A percentile compares a stretch with the other conserved stretches of the same genome.
Evolutionary conservation across 92 coral and sea anemone species (phyloP).

Genomic region (Montipora capitata): DNA sequence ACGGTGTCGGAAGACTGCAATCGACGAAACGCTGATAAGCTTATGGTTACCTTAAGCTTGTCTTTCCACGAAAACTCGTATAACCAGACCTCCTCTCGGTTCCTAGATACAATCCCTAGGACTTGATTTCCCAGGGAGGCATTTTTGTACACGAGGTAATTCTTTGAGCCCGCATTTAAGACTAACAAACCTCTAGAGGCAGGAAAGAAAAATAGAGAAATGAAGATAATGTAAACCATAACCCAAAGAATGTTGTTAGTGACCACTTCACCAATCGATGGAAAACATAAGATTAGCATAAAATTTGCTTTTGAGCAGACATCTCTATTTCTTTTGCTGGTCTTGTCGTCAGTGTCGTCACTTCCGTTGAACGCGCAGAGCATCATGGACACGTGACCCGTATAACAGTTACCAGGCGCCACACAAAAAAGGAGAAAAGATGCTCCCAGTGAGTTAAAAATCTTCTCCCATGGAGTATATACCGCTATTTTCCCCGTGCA

Average conservation of each 20-base stretch:
- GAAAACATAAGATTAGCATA: background rate
- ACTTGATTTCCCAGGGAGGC: slow-evolving; percentile 66
- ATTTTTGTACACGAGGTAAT: slow-evolving; percentile 66
- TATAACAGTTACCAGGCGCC: background rate
- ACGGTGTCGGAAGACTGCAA: too few relatives aligned
- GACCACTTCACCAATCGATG: too few relatives aligned
- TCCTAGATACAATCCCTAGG: slow-evolving; percentile 77
- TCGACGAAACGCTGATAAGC: too few relatives aligned
- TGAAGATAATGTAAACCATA: background rate
- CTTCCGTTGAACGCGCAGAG: slow-evolving; percentile 18
- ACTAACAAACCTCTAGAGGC: slow-evolving; percentile 19
- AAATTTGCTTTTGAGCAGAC: background rate
- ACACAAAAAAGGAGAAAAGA: too few relatives aligned
- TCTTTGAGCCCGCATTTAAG: background rate
- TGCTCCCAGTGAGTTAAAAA: too few relatives aligned
- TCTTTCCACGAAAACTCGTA: slow-evolving; percentile 67
- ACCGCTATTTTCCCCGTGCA: too few relatives aligned
- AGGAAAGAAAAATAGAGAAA: background rate
- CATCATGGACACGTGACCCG: background rate
- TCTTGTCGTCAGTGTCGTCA: background rate
- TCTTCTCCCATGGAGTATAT: too few relatives aligned
- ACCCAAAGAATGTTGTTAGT: background rate
- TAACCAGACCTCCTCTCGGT: slow-evolving; percentile 86
- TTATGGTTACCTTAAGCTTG: slow-evolving; percentile 52
- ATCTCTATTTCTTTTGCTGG: background rate